Evolutionary conservation across 2,888 invertebrate species (phyloP).

Genomic region (Cephus pygmeus): DNA sequence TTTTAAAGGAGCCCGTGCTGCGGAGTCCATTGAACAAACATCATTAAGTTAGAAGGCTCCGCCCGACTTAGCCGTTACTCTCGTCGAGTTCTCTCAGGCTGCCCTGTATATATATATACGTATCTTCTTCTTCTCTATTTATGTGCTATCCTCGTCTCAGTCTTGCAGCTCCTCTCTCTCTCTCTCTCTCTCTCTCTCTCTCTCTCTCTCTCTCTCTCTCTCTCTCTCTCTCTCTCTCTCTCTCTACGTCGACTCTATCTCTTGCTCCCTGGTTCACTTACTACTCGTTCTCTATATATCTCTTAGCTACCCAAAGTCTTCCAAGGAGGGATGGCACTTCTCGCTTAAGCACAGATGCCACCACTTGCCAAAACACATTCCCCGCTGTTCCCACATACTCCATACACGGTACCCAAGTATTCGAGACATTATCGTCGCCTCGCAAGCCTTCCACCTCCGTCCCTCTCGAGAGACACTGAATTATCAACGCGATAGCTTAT

Average conservation of each 20-base stretch:
- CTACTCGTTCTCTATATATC: background rate
- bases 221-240: constrained; percentile 20
- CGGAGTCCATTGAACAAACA: constrained; percentile 43
- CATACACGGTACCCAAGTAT: constrained; percentile 3
- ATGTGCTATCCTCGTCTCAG: constrained; percentile 20
- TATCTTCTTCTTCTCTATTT: constrained; percentile 18
- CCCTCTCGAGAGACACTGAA: constrained; percentile 15
- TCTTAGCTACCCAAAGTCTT: constrained; percentile 12
- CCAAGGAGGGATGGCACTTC: constrained; percentile 27
- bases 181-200: constrained; percentile 19
- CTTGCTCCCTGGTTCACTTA: background rate
- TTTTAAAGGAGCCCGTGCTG: constrained; percentile 14
- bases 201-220: constrained; percentile 21
- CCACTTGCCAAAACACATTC: constrained; percentile 53
- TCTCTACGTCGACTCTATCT: constrained; percentile 12
- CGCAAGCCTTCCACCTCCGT: constrained; percentile 23
- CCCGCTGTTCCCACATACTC: constrained; percentile 17
- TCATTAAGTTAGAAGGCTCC: constrained; percentile 38
- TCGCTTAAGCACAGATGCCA: constrained; percentile 47
- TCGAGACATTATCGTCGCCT: constrained; percentile 41
- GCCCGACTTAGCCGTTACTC: constrained; percentile 9
- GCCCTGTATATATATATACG: background rate
- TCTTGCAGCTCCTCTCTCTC: constrained; percentile 22
- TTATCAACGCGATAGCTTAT: constrained; percentile 22
- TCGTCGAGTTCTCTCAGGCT: background rate